Base-by-base conservation (phyloP, 2,113 vertebrate species). In the Blennius ocellaris region DNA sequence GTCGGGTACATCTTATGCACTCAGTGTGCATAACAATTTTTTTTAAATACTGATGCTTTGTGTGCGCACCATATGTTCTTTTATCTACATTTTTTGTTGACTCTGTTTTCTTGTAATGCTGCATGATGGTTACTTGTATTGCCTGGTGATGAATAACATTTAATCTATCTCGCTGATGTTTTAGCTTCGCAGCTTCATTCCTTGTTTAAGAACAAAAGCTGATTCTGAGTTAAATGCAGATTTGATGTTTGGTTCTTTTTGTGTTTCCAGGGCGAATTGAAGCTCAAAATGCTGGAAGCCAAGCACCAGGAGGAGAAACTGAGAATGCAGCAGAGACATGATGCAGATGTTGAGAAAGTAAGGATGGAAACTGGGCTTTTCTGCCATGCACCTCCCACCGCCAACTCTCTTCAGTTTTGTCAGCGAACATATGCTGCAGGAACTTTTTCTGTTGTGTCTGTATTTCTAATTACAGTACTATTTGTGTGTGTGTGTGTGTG, bases 261-360 rank as follows among this genome's bases (percentile, higher is more conserved):
- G 11, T 84, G 45, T 86, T 88, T 74, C 44, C 90, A 98, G 96
- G 80, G 91, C 69, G 94, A 96, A 55, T 90, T 96, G 90, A 96
- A 93, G 91, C 90, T 94, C 81, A 98, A 96, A 90, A 88, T 96
- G 50, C 86, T 94, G 75, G 96, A 98, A 93, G 95, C 94, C 50
- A 95, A 92, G 84, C 95, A 96, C 89, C 96, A 97, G 61, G 97
- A 99, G 88, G 97, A 97, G 80, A 98, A 94, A 58, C 94, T 99
- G 74, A 96, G 92, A 77, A 85, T 97, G 68, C 97, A 99, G 72
- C 96, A 98, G 92, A 96, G 94, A 71, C 97, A 98, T 0, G 97
- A 98, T 67, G 76, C 83, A 49, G 96, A 97, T 78, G 93, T 99
- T 61, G 96, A 99, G 80, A 97, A 99, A 95, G 98, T 97, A 91